Evolutionary conservation across 2,113 vertebrate genomes (phyloP), one percentile per base, ranked within the genome.

Genomic region (Nansenia antarctica): DNA sequence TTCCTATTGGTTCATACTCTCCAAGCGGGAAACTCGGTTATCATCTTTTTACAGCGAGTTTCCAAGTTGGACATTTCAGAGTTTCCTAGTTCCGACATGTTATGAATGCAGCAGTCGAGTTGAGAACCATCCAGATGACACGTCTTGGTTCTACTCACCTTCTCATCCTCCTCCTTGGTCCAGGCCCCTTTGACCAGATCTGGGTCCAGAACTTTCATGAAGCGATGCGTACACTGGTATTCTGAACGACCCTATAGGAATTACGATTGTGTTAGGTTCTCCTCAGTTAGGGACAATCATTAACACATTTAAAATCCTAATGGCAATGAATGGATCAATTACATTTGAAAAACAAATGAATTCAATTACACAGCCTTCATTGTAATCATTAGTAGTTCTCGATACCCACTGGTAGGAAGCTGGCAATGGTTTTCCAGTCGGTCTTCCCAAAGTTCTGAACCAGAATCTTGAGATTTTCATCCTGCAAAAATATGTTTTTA

Each of bases 121-220:
- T n/a, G n/a, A n/a, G n/a, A n/a, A n/a, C n/a, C n/a, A n/a, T n/a
- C n/a, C n/a, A n/a, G n/a, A n/a, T n/a, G n/a, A n/a, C n/a, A n/a
- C n/a, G n/a, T n/a, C n/a, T n/a, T n/a, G n/a, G n/a, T n/a, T n/a
- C n/a, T 35, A 1, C 53, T 87, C 64, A 98, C 98, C 93, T 93
- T 96, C 54, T 96, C 90, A 76, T 99, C 98, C 84, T 99, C 98
- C 62, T 98, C 95, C 88, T 93, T 97, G 27, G 95, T 94, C 97
- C 96, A 99, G 0, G 83, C 90, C 5, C 94, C 95, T 78, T 96
- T 98, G 11, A 95, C 83, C 18, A 96, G 73, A 35, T 94, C 91
- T 67, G 96, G 95, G 64, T 97, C 93, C 59, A 97, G 61, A 58
- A 94, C 85, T 18, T 92, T 90, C 62, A 91, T 93, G 94, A 95